These are phyloP conservation scores for Vanessa atalanta DNA, from an alignment of 1,140 invertebrate species.

Conservation along the genomic window DNA sequence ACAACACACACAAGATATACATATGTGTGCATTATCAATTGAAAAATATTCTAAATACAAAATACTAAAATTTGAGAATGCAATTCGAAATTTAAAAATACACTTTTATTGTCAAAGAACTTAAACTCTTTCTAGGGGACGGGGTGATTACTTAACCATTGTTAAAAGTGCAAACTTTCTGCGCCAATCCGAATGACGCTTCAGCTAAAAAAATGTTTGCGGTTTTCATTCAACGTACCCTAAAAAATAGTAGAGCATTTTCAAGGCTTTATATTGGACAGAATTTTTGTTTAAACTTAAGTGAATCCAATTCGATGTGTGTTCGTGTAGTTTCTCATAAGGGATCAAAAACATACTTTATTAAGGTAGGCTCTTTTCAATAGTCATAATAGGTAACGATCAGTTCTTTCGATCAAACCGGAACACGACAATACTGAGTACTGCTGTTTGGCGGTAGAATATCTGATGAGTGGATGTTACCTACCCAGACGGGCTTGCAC, in stretches of 20 bases:
- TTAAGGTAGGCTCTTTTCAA: no score
- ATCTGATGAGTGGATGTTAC: no score
- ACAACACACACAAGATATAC: no score
- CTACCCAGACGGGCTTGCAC: no score
- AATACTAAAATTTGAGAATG: not conserved
- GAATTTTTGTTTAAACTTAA: constrained; percentile 10
- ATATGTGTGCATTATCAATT: no score
- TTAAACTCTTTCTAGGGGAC: constrained; percentile 20
- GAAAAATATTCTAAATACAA: not conserved
- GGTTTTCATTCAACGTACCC: constrained; percentile 36
- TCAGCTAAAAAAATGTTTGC: constrained; percentile 38
- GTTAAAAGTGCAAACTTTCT: constrained; percentile 40
- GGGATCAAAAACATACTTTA: no score
- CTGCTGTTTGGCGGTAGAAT: no score
- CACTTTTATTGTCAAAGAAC: not conserved
- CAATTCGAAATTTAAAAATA: not conserved
- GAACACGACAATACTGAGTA: no score
- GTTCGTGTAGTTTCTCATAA: not conserved
- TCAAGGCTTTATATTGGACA: constrained; percentile 10
- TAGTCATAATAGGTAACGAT: no score
- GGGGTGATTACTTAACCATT: constrained; percentile 37
- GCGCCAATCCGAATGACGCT: constrained; percentile 25
- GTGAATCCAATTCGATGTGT: constrained; percentile 2
- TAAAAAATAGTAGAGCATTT: constrained; percentile 25
- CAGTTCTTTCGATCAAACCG: no score